These are phyloP conservation scores for Eupsilia transversa DNA, from an alignment of 2,888 invertebrate genomes.

Conservation along the genomic window DNA sequence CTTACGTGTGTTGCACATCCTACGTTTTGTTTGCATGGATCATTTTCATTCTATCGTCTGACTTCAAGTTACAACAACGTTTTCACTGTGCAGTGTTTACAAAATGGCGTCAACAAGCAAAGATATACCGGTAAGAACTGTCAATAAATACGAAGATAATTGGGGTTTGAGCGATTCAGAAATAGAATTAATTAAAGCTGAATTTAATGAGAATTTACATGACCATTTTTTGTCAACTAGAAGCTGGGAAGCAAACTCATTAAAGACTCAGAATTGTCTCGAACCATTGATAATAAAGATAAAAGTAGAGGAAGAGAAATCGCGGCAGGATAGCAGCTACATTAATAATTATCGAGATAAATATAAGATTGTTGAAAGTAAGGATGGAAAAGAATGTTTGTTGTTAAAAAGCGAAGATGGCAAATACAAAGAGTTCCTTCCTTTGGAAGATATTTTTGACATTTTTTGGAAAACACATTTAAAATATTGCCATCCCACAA, in stretches of 20 bases:
- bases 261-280: constrained; percentile 15
- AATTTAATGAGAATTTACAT: constrained; percentile 29
- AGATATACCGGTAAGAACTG: neutral
- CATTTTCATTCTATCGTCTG: constrained; percentile 15
- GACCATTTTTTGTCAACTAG: constrained; percentile 20
- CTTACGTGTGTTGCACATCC: neutral
- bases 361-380: neutral
- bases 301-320: constrained; percentile 5
- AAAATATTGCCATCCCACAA: constrained; percentile 24
- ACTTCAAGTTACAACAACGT: neutral
- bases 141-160: neutral
- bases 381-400: constrained; percentile 3
- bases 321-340: neutral
- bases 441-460: constrained; percentile 47
- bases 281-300: constrained; percentile 6
- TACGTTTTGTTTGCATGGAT: neutral
- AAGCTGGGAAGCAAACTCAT: neutral
- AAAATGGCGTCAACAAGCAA: constrained; percentile 49
- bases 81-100: neutral
- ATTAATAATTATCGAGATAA: neutral
- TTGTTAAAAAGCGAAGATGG: neutral
- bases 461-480: constrained; percentile 41
- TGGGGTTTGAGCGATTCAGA: neutral
- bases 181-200: constrained; percentile 11
- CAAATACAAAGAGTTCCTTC: constrained; percentile 16